Evolutionary conservation across 2,888 invertebrate genomes (phyloP), one percentile per base, ranked within the genome.

Genomic region (Trachelus tabidus): DNA sequence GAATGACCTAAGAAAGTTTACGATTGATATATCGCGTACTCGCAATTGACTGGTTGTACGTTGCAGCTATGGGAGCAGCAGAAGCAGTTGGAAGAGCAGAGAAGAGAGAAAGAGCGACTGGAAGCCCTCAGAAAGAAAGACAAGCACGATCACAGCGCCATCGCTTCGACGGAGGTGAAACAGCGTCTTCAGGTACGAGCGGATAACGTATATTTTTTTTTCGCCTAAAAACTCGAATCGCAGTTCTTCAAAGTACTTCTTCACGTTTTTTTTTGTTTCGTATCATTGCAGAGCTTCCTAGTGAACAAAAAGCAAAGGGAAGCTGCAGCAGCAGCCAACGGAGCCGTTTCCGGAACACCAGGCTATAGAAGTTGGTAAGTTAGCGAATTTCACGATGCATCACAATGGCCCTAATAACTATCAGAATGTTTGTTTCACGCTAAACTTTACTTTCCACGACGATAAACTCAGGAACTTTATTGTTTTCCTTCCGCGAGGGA

Each of bases 91-190:
- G 96, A 96, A 89, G 96, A 96, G 90, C 96, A 97, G 91, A 92
- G 95, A 80, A 94, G 95, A 87, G 97, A 97, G 92, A 94, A 97
- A 81, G 97, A 97, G 90, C 94, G 96, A 87, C 94, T 97, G 84
- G 97, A 98, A 89, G 96, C 96, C 84, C 94, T 98, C 87, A 95
- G 97, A 89, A 97, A 98, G 92, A 98, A 98, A 92, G 97, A 98
- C 92, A 98, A 98, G 92, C 96, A 97, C 90, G 98, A 98, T 92
- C 97, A 98, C 93, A 98, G 98, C 93, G 98, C 98, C 78, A 96
- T 98, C 89, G 98, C 99, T 83, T 98, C 98, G 83, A 96, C 97
- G 34, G 98, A 98, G 92, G 99, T 99, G 89, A 99, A 98, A 92
- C 98, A 98, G 93, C 97, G 97, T 89, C 93, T 98, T 87, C 98